Percentiles rank a stretch among this genome's conserved stretches.
These are phyloP conservation scores for Steromphala cineraria DNA, from an alignment of 2,888 invertebrate genomes.

Conservation along the genomic window DNA sequence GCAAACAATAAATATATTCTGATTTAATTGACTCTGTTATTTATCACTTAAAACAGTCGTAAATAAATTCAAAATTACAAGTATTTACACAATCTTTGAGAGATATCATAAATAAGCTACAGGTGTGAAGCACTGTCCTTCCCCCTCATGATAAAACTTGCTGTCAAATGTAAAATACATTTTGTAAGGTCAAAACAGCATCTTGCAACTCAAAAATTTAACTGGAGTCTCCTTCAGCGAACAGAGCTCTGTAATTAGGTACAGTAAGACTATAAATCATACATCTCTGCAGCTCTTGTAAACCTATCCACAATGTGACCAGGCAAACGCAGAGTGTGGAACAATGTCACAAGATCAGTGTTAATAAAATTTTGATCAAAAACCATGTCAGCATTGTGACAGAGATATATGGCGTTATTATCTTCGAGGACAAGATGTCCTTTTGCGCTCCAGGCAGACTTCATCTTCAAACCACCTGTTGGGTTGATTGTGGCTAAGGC, in stretches of 20 bases:
- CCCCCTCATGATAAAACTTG: background rate
- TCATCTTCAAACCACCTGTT: background rate
- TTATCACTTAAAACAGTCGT: too few species aligned
- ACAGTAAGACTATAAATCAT: background rate
- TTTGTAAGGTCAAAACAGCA: background rate
- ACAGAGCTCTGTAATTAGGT: background rate
- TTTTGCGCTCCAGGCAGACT: background rate
- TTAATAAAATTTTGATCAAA: conserved; percentile 20
- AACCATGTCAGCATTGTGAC: conserved; percentile 14
- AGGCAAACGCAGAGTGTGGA: background rate
- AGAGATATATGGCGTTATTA: conserved; percentile 12
- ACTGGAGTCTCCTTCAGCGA: too few species aligned
- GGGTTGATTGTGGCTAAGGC: too few species aligned
- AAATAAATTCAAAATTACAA: background rate
- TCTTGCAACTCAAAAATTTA: too few species aligned
- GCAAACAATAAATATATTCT: too few species aligned
- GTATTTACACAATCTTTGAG: background rate
- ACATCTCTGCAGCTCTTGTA: background rate
- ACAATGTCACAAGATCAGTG: conserved; percentile 6
- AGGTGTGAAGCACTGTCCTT: background rate
- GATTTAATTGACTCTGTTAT: too few species aligned
- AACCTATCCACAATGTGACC: background rate
- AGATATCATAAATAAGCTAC: background rate
- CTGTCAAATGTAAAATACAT: background rate
- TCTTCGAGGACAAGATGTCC: background rate